Percentiles rank a stretch among this genome's conserved stretches.
These are phyloP conservation scores for Ethmia dodecea DNA, from an alignment of 2,888 invertebrate genomes.

Conservation along the genomic window DNA sequence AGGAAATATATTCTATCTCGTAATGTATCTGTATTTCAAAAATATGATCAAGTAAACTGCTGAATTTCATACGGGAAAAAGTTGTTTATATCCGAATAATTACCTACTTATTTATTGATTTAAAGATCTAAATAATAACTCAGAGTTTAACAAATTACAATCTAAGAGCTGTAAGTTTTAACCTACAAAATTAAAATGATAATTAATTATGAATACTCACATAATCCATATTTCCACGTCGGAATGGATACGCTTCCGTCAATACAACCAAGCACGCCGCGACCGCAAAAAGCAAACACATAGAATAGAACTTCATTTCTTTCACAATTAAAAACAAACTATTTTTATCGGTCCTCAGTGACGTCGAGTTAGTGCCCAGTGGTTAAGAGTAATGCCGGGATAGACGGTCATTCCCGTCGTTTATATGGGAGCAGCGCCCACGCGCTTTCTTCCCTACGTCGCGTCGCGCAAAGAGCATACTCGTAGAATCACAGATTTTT, in stretches of 20 bases:
- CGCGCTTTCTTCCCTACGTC: slow-evolving; percentile 46
- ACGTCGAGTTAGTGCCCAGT: slow-evolving; percentile 34
- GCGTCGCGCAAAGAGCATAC: slow-evolving; percentile 12
- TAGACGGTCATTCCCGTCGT: slow-evolving; percentile 33
- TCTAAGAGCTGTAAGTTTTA: no score
- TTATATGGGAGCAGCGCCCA: slow-evolving; percentile 57
- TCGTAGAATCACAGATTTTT: slow-evolving; percentile 5
- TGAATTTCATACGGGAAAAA: no score
- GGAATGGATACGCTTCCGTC: slow-evolving; percentile 43
- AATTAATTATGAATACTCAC: slow-evolving; percentile 40
- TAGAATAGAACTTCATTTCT: slow-evolving; percentile 41
- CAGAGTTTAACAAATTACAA: no score
- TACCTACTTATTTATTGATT: no score
- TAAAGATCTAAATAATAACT: no score
- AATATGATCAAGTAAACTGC: no score
- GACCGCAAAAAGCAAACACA: slow-evolving; percentile 39
- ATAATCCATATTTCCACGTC: slow-evolving; percentile 54
- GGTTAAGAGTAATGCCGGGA: slow-evolving; percentile 40
- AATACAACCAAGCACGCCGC: slow-evolving; percentile 34
- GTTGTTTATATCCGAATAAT: no score
- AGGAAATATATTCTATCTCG: no score
- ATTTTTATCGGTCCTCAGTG: neutral
- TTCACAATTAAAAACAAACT: slow-evolving; percentile 7
- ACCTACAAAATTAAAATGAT: no score
- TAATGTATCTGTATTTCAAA: no score